Evolutionary conservation across 2,113 vertebrate genomes (phyloP).

Genomic region (Nycticorax nycticorax): DNA sequence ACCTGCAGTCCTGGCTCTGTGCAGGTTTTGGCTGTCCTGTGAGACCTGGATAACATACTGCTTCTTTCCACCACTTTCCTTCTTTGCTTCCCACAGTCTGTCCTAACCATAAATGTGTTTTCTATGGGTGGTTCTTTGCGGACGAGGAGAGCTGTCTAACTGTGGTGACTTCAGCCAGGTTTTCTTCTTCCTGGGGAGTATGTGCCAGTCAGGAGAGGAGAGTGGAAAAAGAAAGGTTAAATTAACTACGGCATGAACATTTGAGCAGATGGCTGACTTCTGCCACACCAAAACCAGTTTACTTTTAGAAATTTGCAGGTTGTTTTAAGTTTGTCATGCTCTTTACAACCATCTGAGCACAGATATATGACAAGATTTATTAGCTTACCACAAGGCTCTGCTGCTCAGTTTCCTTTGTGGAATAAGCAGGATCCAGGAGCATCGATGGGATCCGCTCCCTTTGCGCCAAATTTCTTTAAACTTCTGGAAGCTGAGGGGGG

Average conservation of each 20-base stretch:
- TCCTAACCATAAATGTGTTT: not conserved
- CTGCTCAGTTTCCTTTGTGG: not conserved
- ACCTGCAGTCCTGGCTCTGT: not conserved
- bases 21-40: not conserved
- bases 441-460: fast-evolving
- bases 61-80: not conserved
- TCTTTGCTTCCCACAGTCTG: not conserved
- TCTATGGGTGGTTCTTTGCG: not conserved
- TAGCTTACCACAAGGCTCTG: not conserved
- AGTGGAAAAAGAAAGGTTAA: not conserved
- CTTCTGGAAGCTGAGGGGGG: not conserved
- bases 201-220: not conserved
- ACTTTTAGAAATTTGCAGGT: conserved; percentile 29
- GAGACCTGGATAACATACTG: not conserved
- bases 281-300: not conserved
- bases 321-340: not conserved
- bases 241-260: not conserved
- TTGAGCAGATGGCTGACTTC: conserved; percentile 47
- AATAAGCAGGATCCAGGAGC: not conserved
- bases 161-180: not conserved
- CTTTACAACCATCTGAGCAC: not conserved
- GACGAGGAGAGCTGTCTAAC: not conserved
- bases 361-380: not conserved
- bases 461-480: not conserved
- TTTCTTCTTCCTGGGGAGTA: not conserved